Conservation (phyloP, 2,888 invertebrate genomes). For the Drosophila borborema region DNA sequence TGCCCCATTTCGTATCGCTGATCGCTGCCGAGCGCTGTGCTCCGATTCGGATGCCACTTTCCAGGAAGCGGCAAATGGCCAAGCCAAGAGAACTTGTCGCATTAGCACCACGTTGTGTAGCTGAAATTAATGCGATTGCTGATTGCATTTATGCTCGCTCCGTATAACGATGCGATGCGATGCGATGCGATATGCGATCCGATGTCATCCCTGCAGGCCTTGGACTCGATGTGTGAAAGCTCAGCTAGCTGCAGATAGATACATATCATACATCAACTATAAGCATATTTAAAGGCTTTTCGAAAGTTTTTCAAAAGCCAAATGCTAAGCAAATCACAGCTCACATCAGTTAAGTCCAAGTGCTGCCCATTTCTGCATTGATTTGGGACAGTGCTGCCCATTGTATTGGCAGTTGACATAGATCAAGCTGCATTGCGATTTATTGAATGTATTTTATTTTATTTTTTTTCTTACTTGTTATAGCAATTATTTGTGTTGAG, state of each 20-base stretch:
- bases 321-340: not conserved
- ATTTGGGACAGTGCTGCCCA: conserved; percentile 3
- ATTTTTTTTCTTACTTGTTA: too few relatives aligned
- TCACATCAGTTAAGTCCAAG: not conserved
- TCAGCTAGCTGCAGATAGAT: not conserved
- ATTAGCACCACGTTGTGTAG: conserved; percentile 67
- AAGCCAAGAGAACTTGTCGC: conserved; percentile 67
- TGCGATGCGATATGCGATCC: conserved; percentile 5
- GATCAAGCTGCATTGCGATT: not conserved
- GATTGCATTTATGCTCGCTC: conserved; percentile 40
- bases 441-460: not conserved
- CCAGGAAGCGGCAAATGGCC: conserved; percentile 41
- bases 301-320: not conserved
- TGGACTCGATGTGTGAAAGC: conserved; percentile 18
- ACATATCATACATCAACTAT: not conserved
- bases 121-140: conserved; percentile 43
- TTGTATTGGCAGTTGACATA: not conserved
- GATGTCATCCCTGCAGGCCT: not conserved
- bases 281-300: too few relatives aligned
- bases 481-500: too few relatives aligned
- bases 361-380: conserved; percentile 5
- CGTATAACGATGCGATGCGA: conserved; percentile 19
- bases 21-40: conserved; percentile 20
- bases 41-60: conserved; percentile 43
- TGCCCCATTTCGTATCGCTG: conserved; percentile 44